These are phyloP conservation scores for Ondatra zibethicus DNA, from an alignment of 2,113 vertebrate species.

Conservation along the genomic window DNA sequence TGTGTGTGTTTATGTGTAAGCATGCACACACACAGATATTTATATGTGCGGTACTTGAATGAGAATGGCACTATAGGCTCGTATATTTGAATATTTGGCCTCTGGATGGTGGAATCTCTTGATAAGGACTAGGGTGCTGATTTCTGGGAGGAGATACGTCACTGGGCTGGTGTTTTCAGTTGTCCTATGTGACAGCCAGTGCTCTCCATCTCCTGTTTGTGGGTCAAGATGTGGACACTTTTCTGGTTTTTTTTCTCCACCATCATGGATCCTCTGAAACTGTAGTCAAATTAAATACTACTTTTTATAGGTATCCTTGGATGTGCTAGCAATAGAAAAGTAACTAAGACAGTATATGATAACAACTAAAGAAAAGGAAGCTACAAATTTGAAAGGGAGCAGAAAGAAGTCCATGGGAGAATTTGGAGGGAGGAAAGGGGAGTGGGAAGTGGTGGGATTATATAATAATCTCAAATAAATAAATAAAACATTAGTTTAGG, in stretches of 20 bases:
- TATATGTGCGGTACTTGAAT: not conserved
- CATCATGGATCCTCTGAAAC: not conserved
- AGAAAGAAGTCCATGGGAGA: not conserved
- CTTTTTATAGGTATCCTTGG: not conserved
- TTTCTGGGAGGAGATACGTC: not conserved
- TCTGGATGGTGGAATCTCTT: not conserved
- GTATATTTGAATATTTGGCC: not conserved
- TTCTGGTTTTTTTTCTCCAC: not conserved
- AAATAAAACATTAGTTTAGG: not conserved
- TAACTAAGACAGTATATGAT: not conserved
- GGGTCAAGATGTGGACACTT: not conserved
- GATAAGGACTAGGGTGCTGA: not conserved
- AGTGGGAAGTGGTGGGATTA: not conserved
- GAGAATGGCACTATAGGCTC: not conserved
- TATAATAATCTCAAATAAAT: not conserved
- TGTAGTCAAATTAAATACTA: not conserved
- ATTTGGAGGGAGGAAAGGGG: not conserved
- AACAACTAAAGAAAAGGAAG: not conserved
- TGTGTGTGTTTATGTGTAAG: not conserved
- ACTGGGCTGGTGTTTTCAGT: not conserved
- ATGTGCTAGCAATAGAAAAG: not conserved
- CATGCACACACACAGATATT: not conserved
- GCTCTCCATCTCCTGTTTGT: not conserved
- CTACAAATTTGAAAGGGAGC: not conserved
- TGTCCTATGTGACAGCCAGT: accelerated